These are phyloP conservation scores for Lithobates pipiens DNA, from an alignment of 2,797 vertebrate species.

Conservation along the genomic window DNA sequence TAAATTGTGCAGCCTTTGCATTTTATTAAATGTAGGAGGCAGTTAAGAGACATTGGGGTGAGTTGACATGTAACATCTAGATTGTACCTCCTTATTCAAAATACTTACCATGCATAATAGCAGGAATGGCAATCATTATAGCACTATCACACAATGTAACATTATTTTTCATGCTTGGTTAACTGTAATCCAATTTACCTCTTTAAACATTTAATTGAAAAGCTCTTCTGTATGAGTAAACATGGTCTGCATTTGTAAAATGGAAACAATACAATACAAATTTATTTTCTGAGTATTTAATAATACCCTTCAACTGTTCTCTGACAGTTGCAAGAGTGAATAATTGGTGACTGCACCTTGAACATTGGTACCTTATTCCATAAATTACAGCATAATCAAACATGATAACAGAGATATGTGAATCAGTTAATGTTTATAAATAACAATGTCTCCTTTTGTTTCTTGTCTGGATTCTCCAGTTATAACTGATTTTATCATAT, in stretches of 20 bases:
- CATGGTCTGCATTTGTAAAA: background rate
- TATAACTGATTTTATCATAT: conserved; percentile 56
- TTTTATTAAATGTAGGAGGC: no score
- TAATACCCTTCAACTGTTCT: conserved; percentile 41
- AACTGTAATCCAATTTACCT: background rate
- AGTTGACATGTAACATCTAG: no score
- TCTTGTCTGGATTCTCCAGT: conserved; percentile 16
- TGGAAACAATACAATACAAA: background rate
- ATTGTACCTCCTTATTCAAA: no score
- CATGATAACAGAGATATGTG: conserved; percentile 43
- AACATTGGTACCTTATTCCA: conserved; percentile 43
- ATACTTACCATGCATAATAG: no score
- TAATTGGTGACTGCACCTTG: conserved; percentile 51
- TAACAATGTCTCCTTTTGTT: conserved; percentile 45
- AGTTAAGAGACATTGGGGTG: no score
- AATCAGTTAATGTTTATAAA: conserved; percentile 44
- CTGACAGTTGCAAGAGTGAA: conserved; percentile 48
- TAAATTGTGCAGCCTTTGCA: no score
- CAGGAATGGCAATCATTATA: no score
- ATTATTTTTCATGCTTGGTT: background rate
- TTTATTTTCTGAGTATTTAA: conserved; percentile 29
- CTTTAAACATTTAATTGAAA: conserved; percentile 7
- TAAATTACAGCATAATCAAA: conserved; percentile 55
- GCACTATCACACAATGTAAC: background rate
- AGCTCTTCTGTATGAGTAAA: background rate